Percentiles rank a stretch among this genome's conserved stretches.
Evolutionary conservation across 2,888 invertebrate species (phyloP).

Genomic region (Scaptomyza polygonia): DNA sequence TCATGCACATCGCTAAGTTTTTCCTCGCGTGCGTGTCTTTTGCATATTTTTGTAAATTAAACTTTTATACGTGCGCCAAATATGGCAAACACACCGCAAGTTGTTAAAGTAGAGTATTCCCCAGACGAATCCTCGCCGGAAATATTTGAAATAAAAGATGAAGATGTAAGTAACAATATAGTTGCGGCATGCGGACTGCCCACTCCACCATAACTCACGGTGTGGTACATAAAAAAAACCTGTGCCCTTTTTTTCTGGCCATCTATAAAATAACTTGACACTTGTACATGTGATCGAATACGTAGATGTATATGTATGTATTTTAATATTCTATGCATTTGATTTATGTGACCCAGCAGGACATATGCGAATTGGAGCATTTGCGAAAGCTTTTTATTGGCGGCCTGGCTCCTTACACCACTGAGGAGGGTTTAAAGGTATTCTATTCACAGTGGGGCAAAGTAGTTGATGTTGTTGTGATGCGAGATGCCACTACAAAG

Average conservation of each 20-base stretch:
- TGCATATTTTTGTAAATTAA: constrained; percentile 28
- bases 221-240: constrained; percentile 15
- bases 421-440: constrained; percentile 93
- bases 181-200: constrained; percentile 5
- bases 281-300: neutral
- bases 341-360: constrained; percentile 60
- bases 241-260: constrained; percentile 1
- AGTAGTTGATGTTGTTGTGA: constrained; percentile 97
- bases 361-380: constrained; percentile 87
- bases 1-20: constrained; percentile 37
- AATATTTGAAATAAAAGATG: constrained; percentile 52
- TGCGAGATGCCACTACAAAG: constrained; percentile 97
- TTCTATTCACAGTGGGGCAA: constrained; percentile 99
- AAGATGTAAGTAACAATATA: constrained; percentile 64
- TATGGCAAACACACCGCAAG: constrained; percentile 43
- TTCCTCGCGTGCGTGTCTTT: constrained; percentile 55
- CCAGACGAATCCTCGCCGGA: constrained; percentile 25
- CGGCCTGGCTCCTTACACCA: constrained; percentile 96
- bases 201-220: constrained; percentile 11
- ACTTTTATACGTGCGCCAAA: constrained; percentile 36
- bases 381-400: constrained; percentile 97
- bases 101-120: constrained; percentile 41
- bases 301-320: neutral
- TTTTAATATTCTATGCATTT: neutral
- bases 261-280: neutral